A percentile compares a stretch with the other conserved stretches of the same genome.
phyloP scores from a whole-genome alignment of 2,888 invertebrate species.

The Fragum fragum region DNA sequence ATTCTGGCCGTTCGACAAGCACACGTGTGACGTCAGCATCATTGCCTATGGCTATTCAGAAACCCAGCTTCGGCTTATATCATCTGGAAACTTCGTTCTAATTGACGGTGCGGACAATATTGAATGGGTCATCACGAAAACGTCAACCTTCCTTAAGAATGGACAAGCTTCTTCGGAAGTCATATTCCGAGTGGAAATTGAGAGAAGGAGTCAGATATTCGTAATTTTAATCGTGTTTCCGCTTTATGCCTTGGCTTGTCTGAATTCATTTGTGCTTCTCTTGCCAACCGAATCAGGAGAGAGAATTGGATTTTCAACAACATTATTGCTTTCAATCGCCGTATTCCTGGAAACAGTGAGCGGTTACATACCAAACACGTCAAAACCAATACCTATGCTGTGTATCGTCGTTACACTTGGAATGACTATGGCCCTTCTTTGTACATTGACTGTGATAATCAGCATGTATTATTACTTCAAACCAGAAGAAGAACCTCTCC shows the following conservation, averaged over 20 bases:
- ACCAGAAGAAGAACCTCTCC: not conserved
- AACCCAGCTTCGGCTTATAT: not conserved
- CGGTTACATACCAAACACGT: constrained; percentile 35
- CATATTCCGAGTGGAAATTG: constrained; percentile 9
- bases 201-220: constrained; percentile 5
- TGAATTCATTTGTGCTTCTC: constrained; percentile 16
- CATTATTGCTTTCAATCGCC: constrained; percentile 25
- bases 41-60: constrained; percentile 1
- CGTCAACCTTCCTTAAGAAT: not conserved
- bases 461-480: constrained; percentile 12
- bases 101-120: not conserved
- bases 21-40: constrained; percentile 25
- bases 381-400: constrained; percentile 21
- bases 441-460: constrained; percentile 14
- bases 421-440: not conserved
- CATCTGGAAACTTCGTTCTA: not conserved
- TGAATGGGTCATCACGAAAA: constrained; percentile 15
- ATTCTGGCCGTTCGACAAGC: constrained; percentile 20
- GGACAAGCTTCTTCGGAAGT: not conserved
- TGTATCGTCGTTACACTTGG: constrained; percentile 7
- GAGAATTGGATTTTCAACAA: constrained; percentile 27
- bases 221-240: constrained; percentile 23
- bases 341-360: constrained; percentile 30
- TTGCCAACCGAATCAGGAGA: constrained; percentile 37
- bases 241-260: not conserved